These are phyloP conservation scores for Tiphia femorata DNA, from an alignment of 2,888 invertebrate species.

Conservation along the genomic window DNA sequence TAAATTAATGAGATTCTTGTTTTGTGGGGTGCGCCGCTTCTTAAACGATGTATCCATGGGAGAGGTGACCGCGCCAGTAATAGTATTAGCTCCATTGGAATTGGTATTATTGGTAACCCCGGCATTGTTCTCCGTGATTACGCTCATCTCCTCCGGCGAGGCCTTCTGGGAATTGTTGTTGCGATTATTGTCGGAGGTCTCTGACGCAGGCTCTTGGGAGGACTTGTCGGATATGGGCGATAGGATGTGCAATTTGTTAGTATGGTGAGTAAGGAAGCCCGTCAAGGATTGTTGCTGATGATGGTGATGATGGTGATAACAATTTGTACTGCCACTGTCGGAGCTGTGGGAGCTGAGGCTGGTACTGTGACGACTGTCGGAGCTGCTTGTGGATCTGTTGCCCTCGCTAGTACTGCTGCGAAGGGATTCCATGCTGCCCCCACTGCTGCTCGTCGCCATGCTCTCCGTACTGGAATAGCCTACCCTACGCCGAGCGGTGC, in stretches of 20 bases:
- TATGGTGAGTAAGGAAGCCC: conserved; percentile 79
- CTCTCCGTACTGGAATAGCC: conserved; percentile 87
- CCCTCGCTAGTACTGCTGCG: conserved; percentile 90
- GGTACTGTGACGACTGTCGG: conserved; percentile 86
- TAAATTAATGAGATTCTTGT: conserved; percentile 81
- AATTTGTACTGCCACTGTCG: conserved; percentile 78
- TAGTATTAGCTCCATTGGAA: conserved; percentile 59
- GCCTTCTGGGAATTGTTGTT: conserved; percentile 84
- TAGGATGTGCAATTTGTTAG: conserved; percentile 84
- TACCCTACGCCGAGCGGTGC: conserved; percentile 73
- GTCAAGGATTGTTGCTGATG: conserved; percentile 71
- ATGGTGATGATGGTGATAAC: conserved; percentile 69
- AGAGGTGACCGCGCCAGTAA: conserved; percentile 50
- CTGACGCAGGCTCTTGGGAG: conserved; percentile 87
- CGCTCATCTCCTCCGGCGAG: conserved; percentile 77
- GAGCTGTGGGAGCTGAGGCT: conserved; percentile 89
- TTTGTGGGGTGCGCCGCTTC: conserved; percentile 79
- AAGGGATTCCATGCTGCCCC: conserved; percentile 89
- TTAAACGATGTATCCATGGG: conserved; percentile 68
- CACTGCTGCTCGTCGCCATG: conserved; percentile 89
- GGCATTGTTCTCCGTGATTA: conserved; percentile 64
- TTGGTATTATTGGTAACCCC: conserved; percentile 66
- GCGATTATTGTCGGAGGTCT: conserved; percentile 85
- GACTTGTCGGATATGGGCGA: conserved; percentile 93
- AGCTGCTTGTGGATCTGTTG: conserved; percentile 87